phyloP scores from a whole-genome alignment of 2,888 invertebrate species.

The Meganola albula region DNA sequence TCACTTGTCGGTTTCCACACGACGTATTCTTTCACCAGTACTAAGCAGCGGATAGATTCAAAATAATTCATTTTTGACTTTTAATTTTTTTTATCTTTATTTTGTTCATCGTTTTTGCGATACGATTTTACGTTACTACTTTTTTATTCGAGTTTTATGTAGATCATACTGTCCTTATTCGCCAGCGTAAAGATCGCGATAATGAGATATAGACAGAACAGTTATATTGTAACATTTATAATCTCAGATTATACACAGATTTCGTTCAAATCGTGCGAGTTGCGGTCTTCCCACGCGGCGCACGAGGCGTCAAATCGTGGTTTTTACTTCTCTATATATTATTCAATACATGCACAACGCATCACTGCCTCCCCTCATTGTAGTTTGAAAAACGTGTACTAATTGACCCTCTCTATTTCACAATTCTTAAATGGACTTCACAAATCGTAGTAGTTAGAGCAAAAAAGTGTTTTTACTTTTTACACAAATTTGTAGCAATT shows the following conservation, averaged over 20 bases:
- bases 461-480: constrained; percentile 4
- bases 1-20: too few species aligned
- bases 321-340: constrained; percentile 46
- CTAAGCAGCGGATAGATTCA: too few species aligned
- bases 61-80: too few species aligned
- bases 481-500: too few species aligned
- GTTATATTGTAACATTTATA: constrained; percentile 18
- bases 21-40: too few species aligned
- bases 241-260: constrained; percentile 23
- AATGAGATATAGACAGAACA: constrained; percentile 6
- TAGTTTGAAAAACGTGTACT: constrained; percentile 58
- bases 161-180: too few species aligned
- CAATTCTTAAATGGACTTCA: constrained; percentile 26
- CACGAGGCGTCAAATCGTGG: constrained; percentile 61
- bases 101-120: too few species aligned
- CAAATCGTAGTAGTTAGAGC: constrained; percentile 12
- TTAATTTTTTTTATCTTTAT: too few species aligned
- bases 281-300: constrained; percentile 58
- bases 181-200: constrained; percentile 2
- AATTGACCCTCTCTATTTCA: constrained; percentile 35
- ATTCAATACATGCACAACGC: constrained; percentile 63
- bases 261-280: constrained; percentile 41
- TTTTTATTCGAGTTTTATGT: too few species aligned
- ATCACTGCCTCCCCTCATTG: constrained; percentile 55
- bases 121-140: too few species aligned